Percentiles rank a stretch among this genome's conserved stretches.
Conservation (phyloP, 2,797 vertebrate species). For the Hemitrygon akajei region DNA sequence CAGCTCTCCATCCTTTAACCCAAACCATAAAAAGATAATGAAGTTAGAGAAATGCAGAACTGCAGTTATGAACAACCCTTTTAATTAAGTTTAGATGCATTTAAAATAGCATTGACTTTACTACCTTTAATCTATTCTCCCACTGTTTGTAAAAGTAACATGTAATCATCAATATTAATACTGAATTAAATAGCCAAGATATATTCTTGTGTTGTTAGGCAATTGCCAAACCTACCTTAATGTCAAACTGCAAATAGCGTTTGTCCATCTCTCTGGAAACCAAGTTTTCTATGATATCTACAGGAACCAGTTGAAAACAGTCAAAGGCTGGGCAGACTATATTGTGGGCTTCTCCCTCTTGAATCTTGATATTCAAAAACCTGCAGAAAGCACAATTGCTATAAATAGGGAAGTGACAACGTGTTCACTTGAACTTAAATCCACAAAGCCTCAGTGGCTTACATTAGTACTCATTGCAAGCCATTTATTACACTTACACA, state of each 20-base stretch:
- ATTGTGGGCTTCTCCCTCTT: conserved; percentile 97
- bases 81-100: background rate
- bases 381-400: conserved; percentile 51
- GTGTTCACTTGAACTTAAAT: background rate
- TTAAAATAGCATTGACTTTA: background rate
- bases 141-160: too few species aligned
- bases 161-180: background rate
- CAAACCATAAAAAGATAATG: too few species aligned
- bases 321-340: conserved; percentile 96
- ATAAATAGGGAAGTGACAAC: background rate
- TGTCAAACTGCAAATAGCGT: conserved; percentile 96
- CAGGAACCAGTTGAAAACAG: conserved; percentile 95
- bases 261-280: conserved; percentile 98
- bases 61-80: too few species aligned
- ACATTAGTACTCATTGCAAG: background rate
- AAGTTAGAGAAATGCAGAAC: too few species aligned
- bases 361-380: conserved; percentile 97
- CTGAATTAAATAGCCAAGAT: background rate
- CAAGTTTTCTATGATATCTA: conserved; percentile 95
- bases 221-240: conserved; percentile 69
- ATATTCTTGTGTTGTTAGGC: background rate
- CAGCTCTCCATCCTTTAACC: too few species aligned
- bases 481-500: background rate
- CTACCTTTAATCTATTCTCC: background rate
- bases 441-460: background rate